Base-by-base conservation (phyloP, 2,888 invertebrate genomes). In the Agonopterix alstromeriana region DNA sequence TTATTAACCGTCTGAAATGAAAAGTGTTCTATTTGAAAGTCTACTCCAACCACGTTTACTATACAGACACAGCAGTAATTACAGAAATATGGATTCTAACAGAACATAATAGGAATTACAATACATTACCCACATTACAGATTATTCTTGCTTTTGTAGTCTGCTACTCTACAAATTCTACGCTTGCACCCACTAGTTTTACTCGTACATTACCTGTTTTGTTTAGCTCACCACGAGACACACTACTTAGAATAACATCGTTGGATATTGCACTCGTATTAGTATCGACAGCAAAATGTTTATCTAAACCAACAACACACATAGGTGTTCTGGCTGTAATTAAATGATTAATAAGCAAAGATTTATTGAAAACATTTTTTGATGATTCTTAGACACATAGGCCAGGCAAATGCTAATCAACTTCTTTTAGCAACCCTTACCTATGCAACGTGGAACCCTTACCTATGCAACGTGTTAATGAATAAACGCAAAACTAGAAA, bases 1-100 rank as follows among this genome's bases (percentile, higher is more conserved):
- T 51, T 47, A 38, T 44, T 51, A 45, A 66, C 67, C 67, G 78
- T 82, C 80, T 82, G 70, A 69, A 82, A 82, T 81, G 77, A 76
- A 84, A 82, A 82, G 79, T 78, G 58, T 65, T 63, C 67, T 53
- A 47, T 60, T 38, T 55, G 53, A 63, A 69, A 68, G 73, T 78
- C 73, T 77, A 76, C 73, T 76, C 70, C 71, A 56, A 55, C 48
- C 14, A 55, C 42, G 17, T 49, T 51, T 47, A 52, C 27, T 27
- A 45, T 47, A 51, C 54, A 48, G 46, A 56, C 49, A 53, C 46
- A 36, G 54, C 53, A 53, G 48, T 48, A 49, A 40, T 35, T 35
- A 50, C 48, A 49, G 11, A 17, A 38, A 43, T 35, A 10, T 36
- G 48, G 47, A 63, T 58, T 59, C 60, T 59, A 54, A 61, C 53